phyloP scores from a whole-genome alignment of 1,140 invertebrate species.

The Chlorops oryzae region DNA sequence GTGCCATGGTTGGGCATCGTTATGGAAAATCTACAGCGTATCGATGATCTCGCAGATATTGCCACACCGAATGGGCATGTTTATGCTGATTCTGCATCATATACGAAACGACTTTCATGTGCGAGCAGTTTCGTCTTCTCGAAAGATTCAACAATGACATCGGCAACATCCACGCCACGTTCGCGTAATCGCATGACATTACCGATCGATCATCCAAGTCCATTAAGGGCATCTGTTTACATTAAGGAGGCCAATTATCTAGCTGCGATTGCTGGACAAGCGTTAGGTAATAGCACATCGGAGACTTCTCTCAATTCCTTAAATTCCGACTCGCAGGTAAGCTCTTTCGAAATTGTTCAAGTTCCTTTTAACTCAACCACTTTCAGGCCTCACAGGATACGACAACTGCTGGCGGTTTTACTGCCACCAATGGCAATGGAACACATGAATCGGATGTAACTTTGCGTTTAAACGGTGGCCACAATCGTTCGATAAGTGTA shows the following conservation, averaged over 20 bases:
- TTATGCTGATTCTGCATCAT: conserved; percentile 45
- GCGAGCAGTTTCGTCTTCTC: conserved; percentile 49
- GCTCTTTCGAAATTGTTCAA: conserved; percentile 1
- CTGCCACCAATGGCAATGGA: conserved; percentile 34
- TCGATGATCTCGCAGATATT: conserved; percentile 49
- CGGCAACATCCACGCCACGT: conserved; percentile 47
- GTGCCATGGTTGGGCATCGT: conserved; percentile 83
- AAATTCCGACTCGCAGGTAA: conserved; percentile 41
- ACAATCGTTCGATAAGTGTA: conserved; percentile 53
- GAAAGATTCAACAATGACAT: conserved; percentile 44
- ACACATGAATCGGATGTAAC: conserved; percentile 29
- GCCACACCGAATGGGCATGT: conserved; percentile 38
- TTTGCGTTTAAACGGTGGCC: conserved; percentile 36
- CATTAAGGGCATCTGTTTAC: conserved; percentile 53
- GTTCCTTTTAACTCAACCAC: neutral
- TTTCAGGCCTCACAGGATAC: conserved; percentile 56
- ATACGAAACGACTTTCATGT: conserved; percentile 50
- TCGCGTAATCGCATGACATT: conserved; percentile 51
- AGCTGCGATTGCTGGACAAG: conserved; percentile 70
- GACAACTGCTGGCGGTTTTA: conserved; percentile 49
- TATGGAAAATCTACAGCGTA: conserved; percentile 68
- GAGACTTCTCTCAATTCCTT: conserved; percentile 47
- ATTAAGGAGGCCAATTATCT: conserved; percentile 68
- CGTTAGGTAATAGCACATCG: conserved; percentile 56
- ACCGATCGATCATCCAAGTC: conserved; percentile 55